These are phyloP conservation scores for Nasonia longicornis DNA, from an alignment of 1,140 invertebrate genomes.

Conservation along the genomic window DNA sequence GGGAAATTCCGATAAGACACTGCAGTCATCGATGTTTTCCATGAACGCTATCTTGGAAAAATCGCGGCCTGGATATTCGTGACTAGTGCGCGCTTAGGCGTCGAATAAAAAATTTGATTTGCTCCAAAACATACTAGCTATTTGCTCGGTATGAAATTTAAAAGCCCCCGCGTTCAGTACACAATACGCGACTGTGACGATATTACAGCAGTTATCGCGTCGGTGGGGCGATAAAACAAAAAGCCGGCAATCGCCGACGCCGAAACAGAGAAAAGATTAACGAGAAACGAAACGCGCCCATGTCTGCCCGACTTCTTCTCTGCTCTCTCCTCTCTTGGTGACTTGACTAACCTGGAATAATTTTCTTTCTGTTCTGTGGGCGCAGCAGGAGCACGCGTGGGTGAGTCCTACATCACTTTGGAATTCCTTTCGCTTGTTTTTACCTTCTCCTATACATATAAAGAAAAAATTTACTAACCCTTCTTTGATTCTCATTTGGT, in stretches of 20 bases:
- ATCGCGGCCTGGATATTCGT: too few species aligned
- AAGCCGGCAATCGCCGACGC: not conserved
- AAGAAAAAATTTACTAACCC: constrained; percentile 16
- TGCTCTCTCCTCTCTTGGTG: constrained; percentile 42
- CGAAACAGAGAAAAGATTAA: not conserved
- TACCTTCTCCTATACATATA: not conserved
- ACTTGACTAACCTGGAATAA: constrained; percentile 62
- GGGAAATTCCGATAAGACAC: too few species aligned
- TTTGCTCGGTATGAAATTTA: too few species aligned
- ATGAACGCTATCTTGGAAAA: too few species aligned
- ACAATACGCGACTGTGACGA: too few species aligned
- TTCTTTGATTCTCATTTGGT: not conserved
- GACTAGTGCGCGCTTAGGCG: too few species aligned
- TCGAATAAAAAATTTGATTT: too few species aligned
- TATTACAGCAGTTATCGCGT: too few species aligned
- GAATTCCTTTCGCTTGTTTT: constrained; percentile 20
- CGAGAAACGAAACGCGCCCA: not conserved
- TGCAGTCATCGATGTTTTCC: too few species aligned
- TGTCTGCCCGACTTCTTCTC: not conserved
- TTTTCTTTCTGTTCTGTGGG: constrained; percentile 61
- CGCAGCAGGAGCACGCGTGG: constrained; percentile 66
- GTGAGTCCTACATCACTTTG: constrained; percentile 59
- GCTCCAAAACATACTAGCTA: too few species aligned
- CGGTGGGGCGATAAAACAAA: not conserved
- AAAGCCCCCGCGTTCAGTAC: too few species aligned